Conservation (phyloP, 53 echinoderm and acorn worm species). For the Stichopus horrens region DNA sequence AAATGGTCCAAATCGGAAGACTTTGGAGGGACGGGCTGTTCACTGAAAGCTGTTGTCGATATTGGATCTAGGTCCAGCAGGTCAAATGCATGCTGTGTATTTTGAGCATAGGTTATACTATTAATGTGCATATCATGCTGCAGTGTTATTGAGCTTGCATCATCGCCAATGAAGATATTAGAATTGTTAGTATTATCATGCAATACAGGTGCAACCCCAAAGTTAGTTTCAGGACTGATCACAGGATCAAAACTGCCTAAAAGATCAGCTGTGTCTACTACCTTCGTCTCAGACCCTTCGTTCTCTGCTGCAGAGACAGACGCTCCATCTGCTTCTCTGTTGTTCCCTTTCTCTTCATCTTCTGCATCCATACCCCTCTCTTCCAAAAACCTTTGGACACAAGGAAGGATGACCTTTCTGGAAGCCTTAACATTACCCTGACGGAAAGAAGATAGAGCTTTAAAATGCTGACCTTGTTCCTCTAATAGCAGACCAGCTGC, state of each 20-base stretch:
- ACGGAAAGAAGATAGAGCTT: constrained; percentile 53
- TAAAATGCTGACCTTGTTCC: constrained; percentile 31
- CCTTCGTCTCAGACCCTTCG: constrained; percentile 41
- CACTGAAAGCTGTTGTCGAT: not conserved
- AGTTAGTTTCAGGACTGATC: not conserved
- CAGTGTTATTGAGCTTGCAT: constrained; percentile 1
- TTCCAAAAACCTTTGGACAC: constrained; percentile 66
- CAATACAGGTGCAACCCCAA: constrained; percentile 17
- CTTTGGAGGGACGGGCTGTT: not conserved
- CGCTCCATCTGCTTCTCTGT: constrained; percentile 33
- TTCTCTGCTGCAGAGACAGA: constrained; percentile 5
- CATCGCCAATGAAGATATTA: constrained; percentile 20
- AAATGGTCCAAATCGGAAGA: constrained; percentile 7
- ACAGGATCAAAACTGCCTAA: constrained; percentile 29
- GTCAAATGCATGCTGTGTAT: constrained; percentile 14
- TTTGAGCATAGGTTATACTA: constrained; percentile 14
- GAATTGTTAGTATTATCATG: constrained; percentile 45
- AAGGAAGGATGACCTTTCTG: constrained; percentile 77
- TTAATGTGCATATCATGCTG: constrained; percentile 23
- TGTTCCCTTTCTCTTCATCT: not conserved
- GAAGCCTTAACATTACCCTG: constrained; percentile 88
- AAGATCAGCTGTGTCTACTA: constrained; percentile 46
- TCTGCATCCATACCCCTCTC: not conserved
- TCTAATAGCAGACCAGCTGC: constrained; percentile 52
- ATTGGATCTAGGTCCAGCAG: constrained; percentile 31